These are phyloP conservation scores for Dreissena polymorpha DNA, from an alignment of 1,140 invertebrate species.

Conservation along the genomic window DNA sequence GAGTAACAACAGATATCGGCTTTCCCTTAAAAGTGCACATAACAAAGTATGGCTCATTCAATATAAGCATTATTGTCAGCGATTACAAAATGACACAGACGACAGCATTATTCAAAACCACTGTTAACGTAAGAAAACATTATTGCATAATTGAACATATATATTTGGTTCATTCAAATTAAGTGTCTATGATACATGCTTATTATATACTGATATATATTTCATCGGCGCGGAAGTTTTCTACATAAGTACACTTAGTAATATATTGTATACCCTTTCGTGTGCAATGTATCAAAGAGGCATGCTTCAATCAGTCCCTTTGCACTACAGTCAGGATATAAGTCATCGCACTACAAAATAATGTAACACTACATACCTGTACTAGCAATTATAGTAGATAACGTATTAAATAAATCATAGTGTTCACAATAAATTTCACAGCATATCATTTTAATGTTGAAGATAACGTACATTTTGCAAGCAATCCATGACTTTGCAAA, in stretches of 20 bases:
- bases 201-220: too few relatives aligned
- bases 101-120: too few relatives aligned
- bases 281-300: conserved; percentile 47
- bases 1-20: conserved; percentile 69
- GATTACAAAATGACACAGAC: too few relatives aligned
- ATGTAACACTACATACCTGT: background rate
- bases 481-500: background rate
- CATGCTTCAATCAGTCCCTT: conserved; percentile 61
- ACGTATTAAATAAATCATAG: background rate
- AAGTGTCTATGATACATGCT: too few relatives aligned
- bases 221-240: too few relatives aligned
- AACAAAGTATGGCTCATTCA: too few relatives aligned
- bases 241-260: too few relatives aligned
- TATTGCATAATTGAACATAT: too few relatives aligned
- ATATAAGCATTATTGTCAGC: too few relatives aligned
- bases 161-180: too few relatives aligned
- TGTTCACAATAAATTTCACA: background rate
- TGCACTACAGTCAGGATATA: conserved; percentile 57
- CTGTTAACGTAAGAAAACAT: too few relatives aligned
- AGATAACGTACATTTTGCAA: background rate
- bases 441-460: background rate
- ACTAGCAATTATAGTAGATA: background rate
- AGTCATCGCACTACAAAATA: conserved; percentile 45
- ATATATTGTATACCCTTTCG: conserved; percentile 14
- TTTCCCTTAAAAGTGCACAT: conserved; percentile 60